Conservation (phyloP, 2,113 vertebrate genomes). For the Haliaeetus leucogaster region DNA sequence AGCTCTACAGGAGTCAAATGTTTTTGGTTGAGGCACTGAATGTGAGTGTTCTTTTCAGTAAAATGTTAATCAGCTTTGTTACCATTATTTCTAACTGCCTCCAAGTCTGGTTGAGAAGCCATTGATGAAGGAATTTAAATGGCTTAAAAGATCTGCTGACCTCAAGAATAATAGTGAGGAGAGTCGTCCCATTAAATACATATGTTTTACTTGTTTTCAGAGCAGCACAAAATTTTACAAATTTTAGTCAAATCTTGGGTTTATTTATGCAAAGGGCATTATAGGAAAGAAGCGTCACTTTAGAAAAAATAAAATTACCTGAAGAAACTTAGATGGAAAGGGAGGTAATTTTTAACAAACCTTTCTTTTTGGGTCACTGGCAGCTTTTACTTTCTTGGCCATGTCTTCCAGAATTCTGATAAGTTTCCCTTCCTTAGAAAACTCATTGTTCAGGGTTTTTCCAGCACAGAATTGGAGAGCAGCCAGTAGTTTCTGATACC, state of each 20-base stretch:
- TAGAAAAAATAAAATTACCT: neutral
- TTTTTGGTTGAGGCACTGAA: neutral
- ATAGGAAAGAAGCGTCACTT: neutral
- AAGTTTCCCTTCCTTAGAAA: constrained; percentile 70
- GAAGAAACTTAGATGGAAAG: neutral
- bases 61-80: neutral
- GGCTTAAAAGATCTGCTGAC: neutral
- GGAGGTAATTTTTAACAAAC: constrained; percentile 48
- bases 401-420: constrained; percentile 62
- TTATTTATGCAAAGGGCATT: neutral
- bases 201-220: neutral
- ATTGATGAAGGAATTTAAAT: neutral
- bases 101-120: neutral
- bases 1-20: neutral
- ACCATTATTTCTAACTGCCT: neutral
- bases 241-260: neutral
- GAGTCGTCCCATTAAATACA: neutral
- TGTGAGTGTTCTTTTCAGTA: neutral
- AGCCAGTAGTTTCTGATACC: constrained; percentile 71
- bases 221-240: neutral
- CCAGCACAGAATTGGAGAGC: constrained; percentile 74
- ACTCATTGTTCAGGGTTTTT: constrained; percentile 65
- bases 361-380: constrained; percentile 63
- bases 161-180: neutral
- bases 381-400: constrained; percentile 62